A percentile compares a stretch with the other conserved stretches of the same genome.
These are phyloP conservation scores for Halichoeres trimaculatus DNA, from an alignment of 2,113 vertebrate species.

Conservation along the genomic window DNA sequence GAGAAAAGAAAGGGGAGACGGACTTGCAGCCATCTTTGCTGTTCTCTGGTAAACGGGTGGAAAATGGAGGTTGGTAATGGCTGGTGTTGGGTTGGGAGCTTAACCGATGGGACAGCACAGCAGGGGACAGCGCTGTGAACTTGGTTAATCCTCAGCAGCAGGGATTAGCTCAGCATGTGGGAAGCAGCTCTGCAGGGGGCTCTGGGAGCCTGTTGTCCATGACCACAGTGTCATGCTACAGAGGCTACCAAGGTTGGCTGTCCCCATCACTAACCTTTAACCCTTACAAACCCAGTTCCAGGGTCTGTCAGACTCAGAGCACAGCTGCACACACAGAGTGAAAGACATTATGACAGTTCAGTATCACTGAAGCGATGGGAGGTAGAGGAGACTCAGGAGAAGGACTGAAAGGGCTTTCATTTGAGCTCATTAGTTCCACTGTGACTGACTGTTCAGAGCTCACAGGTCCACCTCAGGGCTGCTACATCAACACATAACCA, in stretches of 20 bases:
- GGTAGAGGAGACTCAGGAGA: conserved; percentile 11
- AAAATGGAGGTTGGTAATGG: not conserved
- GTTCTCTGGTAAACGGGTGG: not conserved
- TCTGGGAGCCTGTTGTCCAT: conserved; percentile 58
- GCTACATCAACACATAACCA: conserved; percentile 39
- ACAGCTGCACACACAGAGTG: no score
- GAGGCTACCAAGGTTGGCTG: conserved; percentile 1
- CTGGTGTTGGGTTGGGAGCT: conserved; percentile 15
- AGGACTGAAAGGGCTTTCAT: conserved; percentile 17
- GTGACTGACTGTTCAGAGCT: conserved; percentile 53
- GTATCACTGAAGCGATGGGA: conserved; percentile 37
- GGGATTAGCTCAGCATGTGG: conserved; percentile 70
- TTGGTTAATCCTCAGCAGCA: conserved; percentile 77
- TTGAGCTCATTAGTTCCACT: conserved; percentile 47
- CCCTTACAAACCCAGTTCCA: conserved; percentile 14
- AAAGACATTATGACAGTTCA: conserved; percentile 33
- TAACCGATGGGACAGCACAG: conserved; percentile 66
- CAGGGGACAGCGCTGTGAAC: conserved; percentile 71
- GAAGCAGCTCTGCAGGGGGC: conserved; percentile 40
- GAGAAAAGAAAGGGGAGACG: conserved; percentile 35
- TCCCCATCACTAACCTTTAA: not conserved
- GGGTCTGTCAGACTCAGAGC: conserved; percentile 48
- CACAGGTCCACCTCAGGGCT: conserved; percentile 54
- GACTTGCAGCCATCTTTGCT: no score
- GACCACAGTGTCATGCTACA: conserved; percentile 31